Conservation (phyloP, 2,888 invertebrate genomes). For the Brenthis hecate region DNA sequence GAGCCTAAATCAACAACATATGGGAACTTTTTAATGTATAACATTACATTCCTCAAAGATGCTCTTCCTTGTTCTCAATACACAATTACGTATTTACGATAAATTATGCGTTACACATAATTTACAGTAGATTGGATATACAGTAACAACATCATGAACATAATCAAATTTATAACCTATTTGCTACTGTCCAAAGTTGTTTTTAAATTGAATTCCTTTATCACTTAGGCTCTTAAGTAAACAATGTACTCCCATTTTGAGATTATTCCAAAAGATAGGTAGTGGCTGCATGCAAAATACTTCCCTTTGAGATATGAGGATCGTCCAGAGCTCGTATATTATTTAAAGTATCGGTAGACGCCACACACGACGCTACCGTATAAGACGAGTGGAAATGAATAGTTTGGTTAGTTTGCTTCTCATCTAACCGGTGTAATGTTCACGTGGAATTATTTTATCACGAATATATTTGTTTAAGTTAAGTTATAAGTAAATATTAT, state of each 20-base stretch:
- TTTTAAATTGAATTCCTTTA: slow-evolving; percentile 28
- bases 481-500: slow-evolving; percentile 16
- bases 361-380: slow-evolving; percentile 73
- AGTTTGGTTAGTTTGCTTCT: slow-evolving; percentile 25
- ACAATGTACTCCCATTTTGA: slow-evolving; percentile 53
- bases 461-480: slow-evolving; percentile 18
- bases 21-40: slow-evolving; percentile 55
- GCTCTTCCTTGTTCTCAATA: slow-evolving; percentile 58
- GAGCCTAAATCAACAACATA: slow-evolving; percentile 46
- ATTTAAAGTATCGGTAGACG: slow-evolving; percentile 67
- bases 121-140: slow-evolving; percentile 39
- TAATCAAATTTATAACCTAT: slow-evolving; percentile 39
- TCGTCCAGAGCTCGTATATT: slow-evolving; percentile 68
- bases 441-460: too few species aligned
- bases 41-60: slow-evolving; percentile 61
- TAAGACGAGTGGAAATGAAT: slow-evolving; percentile 37
- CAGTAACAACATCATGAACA: slow-evolving; percentile 25
- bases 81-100: slow-evolving; percentile 73
- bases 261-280: slow-evolving; percentile 78
- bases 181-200: slow-evolving; percentile 19
- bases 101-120: slow-evolving; percentile 67
- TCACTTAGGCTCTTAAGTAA: slow-evolving; percentile 20
- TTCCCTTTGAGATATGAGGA: slow-evolving; percentile 78
- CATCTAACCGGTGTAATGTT: slow-evolving; percentile 10
- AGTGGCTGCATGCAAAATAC: slow-evolving; percentile 77